These are phyloP conservation scores for Bombus pyrosoma DNA, from an alignment of 1,140 invertebrate species.

Conservation along the genomic window DNA sequence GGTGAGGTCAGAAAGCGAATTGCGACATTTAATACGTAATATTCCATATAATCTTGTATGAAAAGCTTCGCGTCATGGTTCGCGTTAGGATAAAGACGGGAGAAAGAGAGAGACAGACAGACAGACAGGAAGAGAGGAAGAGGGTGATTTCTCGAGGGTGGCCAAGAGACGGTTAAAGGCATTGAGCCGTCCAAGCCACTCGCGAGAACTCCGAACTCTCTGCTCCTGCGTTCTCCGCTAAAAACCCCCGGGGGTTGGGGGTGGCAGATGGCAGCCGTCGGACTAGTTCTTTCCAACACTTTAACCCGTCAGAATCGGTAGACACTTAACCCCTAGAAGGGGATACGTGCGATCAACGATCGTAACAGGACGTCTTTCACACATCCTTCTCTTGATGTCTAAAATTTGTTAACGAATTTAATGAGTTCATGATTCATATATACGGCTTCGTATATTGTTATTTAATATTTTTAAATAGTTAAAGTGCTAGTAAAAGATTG, in stretches of 20 bases:
- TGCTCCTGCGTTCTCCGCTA: constrained; percentile 54
- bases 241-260: constrained; percentile 68
- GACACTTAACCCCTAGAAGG: constrained; percentile 49
- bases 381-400: neutral
- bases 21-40: constrained; percentile 77
- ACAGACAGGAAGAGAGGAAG: constrained; percentile 23
- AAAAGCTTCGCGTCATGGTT: constrained; percentile 70
- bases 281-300: constrained; percentile 72
- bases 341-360: constrained; percentile 48
- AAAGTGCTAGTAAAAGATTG: neutral
- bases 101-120: constrained; percentile 31
- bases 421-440: neutral
- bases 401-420: neutral
- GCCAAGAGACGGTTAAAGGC: constrained; percentile 70
- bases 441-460: neutral
- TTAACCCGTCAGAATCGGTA: constrained; percentile 53
- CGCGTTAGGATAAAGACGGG: constrained; percentile 60
- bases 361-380: neutral
- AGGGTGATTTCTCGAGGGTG: constrained; percentile 64
- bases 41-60: constrained; percentile 78
- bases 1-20: constrained; percentile 43
- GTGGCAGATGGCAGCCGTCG: constrained; percentile 74
- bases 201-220: constrained; percentile 64
- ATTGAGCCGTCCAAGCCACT: constrained; percentile 77
- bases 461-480: neutral